These are phyloP conservation scores for Folsomia candida DNA, from an alignment of 2,888 invertebrate genomes.

Conservation along the genomic window DNA sequence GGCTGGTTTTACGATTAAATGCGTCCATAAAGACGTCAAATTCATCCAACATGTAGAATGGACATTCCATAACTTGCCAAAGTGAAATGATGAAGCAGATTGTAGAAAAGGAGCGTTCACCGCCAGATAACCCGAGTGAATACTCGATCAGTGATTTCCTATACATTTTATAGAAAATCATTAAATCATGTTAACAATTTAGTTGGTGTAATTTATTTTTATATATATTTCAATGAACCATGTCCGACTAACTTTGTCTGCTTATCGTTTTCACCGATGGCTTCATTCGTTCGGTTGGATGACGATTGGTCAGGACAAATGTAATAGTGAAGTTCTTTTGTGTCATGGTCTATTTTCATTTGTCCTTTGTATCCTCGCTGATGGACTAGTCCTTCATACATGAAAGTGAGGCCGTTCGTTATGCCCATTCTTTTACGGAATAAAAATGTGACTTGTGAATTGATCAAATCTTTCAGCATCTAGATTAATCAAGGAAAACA, in stretches of 20 bases:
- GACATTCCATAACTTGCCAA: constrained; percentile 88
- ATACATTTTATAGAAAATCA: background rate
- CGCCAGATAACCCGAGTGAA: constrained; percentile 71
- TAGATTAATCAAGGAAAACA: too few species aligned
- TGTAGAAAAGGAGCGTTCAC: constrained; percentile 93
- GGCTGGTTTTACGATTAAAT: constrained; percentile 74
- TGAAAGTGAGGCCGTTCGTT: background rate
- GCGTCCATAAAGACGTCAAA: constrained; percentile 96
- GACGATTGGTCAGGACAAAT: constrained; percentile 40
- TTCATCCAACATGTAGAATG: constrained; percentile 92
- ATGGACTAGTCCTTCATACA: constrained; percentile 20
- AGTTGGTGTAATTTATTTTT: background rate
- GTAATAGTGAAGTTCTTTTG: constrained; percentile 35
- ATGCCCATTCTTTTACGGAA: background rate
- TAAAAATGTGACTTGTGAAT: background rate
- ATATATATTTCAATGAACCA: background rate
- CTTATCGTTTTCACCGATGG: constrained; percentile 22
- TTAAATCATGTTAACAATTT: background rate
- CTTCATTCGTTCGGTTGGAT: constrained; percentile 15
- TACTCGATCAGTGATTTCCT: constrained; percentile 39
- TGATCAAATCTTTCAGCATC: background rate
- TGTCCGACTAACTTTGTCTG: background rate
- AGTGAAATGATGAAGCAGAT: constrained; percentile 88
- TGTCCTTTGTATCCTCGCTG: constrained; percentile 39
- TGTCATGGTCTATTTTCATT: constrained; percentile 27